Base-by-base conservation (phyloP, 2,888 invertebrate genomes). In the Conus canariensis region DNA sequence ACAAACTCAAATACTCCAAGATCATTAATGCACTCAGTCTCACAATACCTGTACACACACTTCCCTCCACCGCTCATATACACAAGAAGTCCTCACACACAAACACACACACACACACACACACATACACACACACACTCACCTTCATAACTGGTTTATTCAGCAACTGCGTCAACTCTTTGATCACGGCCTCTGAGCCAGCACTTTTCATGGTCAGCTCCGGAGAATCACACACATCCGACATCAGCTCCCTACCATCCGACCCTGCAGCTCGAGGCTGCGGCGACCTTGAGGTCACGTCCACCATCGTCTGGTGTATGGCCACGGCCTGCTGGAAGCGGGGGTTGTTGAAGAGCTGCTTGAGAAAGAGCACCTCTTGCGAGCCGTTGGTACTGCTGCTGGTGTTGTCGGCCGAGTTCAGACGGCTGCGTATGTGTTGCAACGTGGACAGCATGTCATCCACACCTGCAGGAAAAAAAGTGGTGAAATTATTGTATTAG, bases 261-360 rank as follows among this genome's bases (percentile, higher is more conserved):
- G 92, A 91, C 80, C 93, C 91, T 85, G 92, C 91, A 22, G 95
- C 93, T 88, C 93, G 92, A 22, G 92, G 93, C 10, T 92, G 94
- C 16, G 94, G 94, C 22, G 94, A 94, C 56, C 92, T 92, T 0
- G 93, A 92, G 30, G 94, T 94, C 58, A 94, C 93, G 85, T 93
- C 94, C 59, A 95, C 91, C 90, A 96, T 93, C 93, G 94, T 94
- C 88, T 95, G 94, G 91, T 95, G 95, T 58, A 95, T 93, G 58
- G 91, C 91, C 12, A 95, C 93, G 19, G 95, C 95, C 30, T 94
- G 93, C 90, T 95, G 95, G 91, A 95, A 95, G 90, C 94, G 94
- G 58, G 91, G 91, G 90, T 95, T 95, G 87, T 94, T 93, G 91
- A 95, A 95, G 60, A 95, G 93, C 86, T 92, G 91, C 83, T 92